Evolutionary conservation across 2,888 invertebrate species (phyloP), one percentile per base, ranked within the genome.

Genomic region (Drosophila helvetica): DNA sequence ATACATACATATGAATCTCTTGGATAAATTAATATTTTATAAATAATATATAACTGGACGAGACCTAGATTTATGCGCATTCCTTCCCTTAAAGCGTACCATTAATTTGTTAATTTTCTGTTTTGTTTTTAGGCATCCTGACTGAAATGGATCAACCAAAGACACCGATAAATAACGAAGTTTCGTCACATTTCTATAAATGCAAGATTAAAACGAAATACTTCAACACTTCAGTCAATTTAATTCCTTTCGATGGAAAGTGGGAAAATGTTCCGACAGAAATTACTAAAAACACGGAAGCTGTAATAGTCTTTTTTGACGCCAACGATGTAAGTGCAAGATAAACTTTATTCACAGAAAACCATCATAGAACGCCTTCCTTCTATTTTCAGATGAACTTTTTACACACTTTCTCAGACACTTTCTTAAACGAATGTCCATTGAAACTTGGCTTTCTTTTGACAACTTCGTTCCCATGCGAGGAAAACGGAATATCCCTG

Each of bases 161-260:
- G 10, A 33, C 42, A 27, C n/a, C 38, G 2, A 46, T 66, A 43
- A 45, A 38, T 42, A 2, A 55, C 56, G 19, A 38, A 38, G 38
- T 38, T 38, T 51, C 52, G 12, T 58, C 63, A 0, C 52, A 63
- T 46, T 56, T 53, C 25, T 86, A 45, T 22, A 83, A 80, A 64
- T 83, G 83, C 70, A 63, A 58, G 57, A 80, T 83, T 52, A 70
- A 46, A 10, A 83, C 79, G 18, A 83, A 83, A 68, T 83, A 83
- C 54, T 83, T 79, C 42, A 71, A 47, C 19, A 83, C 71, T 6
- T 77, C 71, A 2, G 72, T 86, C 30, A 74, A 52, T 30, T 48
- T 83, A 53, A 55, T 86, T 48, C 80, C 83, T 2, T 79, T 79
- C 30, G 67, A 77, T n/a, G 86, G 75, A 1, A 80, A 75, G 33